Conservation (phyloP, 2,888 invertebrate species). For the Lampropteryx suffumata region DNA sequence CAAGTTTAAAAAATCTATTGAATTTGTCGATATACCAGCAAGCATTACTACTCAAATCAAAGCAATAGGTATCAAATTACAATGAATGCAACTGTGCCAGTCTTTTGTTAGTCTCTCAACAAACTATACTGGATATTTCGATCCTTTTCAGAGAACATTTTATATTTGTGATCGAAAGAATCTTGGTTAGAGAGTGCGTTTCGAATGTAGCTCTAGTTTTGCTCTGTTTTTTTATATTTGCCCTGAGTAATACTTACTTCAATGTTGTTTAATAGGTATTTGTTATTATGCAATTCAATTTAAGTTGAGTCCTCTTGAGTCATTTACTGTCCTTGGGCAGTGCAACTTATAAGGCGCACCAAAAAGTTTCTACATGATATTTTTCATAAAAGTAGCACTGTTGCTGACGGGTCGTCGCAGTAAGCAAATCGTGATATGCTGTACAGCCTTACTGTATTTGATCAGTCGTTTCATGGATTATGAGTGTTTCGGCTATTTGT, state of each 20-base stretch:
- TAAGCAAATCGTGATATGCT: neutral
- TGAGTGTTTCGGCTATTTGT: neutral
- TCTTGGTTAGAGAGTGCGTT: too few relatives aligned
- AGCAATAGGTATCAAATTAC: slow-evolving; percentile 34
- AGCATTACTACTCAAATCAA: slow-evolving; percentile 53
- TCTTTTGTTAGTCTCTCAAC: slow-evolving; percentile 20
- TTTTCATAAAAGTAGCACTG: neutral
- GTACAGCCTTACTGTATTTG: neutral
- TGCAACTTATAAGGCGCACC: too few relatives aligned
- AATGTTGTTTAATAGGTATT: too few relatives aligned
- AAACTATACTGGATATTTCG: neutral
- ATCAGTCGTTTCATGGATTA: neutral
- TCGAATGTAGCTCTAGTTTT: too few relatives aligned
- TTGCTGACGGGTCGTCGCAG: neutral
- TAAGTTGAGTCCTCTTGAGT: too few relatives aligned
- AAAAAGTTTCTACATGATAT: neutral
- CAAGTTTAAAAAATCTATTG: too few relatives aligned
- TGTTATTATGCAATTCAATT: too few relatives aligned
- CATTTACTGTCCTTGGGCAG: too few relatives aligned
- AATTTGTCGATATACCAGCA: slow-evolving; percentile 9
- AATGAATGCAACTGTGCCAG: slow-evolving; percentile 34
- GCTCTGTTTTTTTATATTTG: neutral
- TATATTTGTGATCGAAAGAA: neutral
- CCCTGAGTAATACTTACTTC: neutral
- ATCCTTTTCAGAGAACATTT: neutral